Evolutionary conservation across 2,797 vertebrate species (phyloP).

Genomic region (Leptodactylus fallax): DNA sequence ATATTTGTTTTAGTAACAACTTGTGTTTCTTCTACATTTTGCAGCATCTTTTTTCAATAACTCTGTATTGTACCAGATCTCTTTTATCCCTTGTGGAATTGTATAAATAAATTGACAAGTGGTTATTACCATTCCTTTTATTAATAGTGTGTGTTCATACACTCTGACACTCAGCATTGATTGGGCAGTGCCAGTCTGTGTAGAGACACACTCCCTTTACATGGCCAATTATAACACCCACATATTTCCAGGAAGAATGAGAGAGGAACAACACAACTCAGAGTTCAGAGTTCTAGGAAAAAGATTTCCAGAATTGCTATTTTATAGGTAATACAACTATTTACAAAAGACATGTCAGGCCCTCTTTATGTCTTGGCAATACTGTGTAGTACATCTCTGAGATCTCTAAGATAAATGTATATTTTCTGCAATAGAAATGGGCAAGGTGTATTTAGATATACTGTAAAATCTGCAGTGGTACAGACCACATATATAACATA

Average conservation of each 20-base stretch:
- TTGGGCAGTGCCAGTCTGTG: too few species aligned
- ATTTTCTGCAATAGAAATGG: neutral
- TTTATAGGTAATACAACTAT: neutral
- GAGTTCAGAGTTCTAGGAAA: neutral
- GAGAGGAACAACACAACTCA: neutral
- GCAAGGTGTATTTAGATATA: neutral
- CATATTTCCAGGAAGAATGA: neutral
- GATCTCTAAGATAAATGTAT: neutral
- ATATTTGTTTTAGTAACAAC: neutral
- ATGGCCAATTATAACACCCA: neutral
- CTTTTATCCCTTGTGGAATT: neutral
- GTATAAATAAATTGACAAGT: neutral
- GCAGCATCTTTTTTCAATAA: neutral
- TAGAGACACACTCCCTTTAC: neutral
- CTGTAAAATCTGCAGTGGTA: neutral
- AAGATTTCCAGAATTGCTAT: neutral
- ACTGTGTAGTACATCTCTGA: neutral
- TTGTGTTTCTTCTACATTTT: neutral
- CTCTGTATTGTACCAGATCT: neutral
- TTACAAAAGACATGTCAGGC: neutral
- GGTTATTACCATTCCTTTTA: neutral
- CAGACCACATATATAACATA: neutral
- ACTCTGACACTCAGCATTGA: neutral
- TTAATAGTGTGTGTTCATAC: neutral
- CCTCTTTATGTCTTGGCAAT: neutral